Evolutionary conservation across 1,140 invertebrate genomes (phyloP).

Genomic region (Tetragonula clypearis): DNA sequence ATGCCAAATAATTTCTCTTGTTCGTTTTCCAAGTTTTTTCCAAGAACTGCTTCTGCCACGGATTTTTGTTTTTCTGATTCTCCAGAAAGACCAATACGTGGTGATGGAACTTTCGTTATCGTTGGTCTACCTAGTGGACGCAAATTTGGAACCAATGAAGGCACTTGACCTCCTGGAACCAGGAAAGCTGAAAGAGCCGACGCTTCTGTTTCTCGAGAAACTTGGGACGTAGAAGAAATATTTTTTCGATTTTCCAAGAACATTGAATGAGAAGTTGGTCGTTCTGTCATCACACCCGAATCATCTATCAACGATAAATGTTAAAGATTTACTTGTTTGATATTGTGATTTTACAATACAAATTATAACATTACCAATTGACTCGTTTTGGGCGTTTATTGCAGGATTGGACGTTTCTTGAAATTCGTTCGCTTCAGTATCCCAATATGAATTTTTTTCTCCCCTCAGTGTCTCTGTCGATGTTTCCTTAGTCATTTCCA

Average conservation of each 20-base stretch:
- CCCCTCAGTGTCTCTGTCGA: neutral
- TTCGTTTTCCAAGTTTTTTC: slow-evolving; percentile 34
- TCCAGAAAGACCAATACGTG: slow-evolving; percentile 70
- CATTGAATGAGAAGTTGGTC: neutral
- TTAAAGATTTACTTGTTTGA: neutral
- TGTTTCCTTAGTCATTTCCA: slow-evolving; percentile 40
- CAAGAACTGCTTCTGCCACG: slow-evolving; percentile 28
- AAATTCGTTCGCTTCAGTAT: slow-evolving; percentile 16
- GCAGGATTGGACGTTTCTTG: slow-evolving; percentile 23
- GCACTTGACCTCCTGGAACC: slow-evolving; percentile 83
- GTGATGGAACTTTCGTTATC: slow-evolving; percentile 85
- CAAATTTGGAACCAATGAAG: slow-evolving; percentile 61
- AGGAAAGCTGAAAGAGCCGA: slow-evolving; percentile 82
- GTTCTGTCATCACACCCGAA: neutral
- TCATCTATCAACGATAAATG: slow-evolving; percentile 40
- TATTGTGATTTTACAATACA: neutral
- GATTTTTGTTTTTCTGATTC: slow-evolving; percentile 54
- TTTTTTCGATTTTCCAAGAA: slow-evolving; percentile 41
- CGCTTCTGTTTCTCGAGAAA: slow-evolving; percentile 68
- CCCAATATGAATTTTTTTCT: slow-evolving; percentile 4
- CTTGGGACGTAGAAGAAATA: slow-evolving; percentile 38
- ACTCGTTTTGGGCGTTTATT: slow-evolving; percentile 35
- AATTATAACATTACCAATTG: slow-evolving; percentile 4
- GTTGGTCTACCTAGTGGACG: slow-evolving; percentile 81
- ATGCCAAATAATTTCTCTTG: slow-evolving; percentile 37